phyloP scores from a whole-genome alignment of 2,888 invertebrate genomes.

The Cyaniris semiargus region DNA sequence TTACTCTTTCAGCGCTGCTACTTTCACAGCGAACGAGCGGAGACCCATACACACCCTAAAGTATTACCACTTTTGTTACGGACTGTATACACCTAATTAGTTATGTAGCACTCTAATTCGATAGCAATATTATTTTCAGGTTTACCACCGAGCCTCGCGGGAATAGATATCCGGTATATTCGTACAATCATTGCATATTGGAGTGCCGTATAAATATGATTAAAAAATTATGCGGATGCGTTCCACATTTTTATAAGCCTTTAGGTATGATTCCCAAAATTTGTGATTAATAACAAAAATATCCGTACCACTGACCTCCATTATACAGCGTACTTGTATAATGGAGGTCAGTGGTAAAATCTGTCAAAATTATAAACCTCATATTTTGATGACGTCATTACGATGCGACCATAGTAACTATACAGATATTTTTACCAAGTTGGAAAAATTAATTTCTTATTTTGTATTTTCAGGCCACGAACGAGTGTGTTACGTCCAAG shows the following conservation, averaged over 20 bases:
- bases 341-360: too few species aligned
- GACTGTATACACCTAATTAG: too few species aligned
- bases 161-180: slow-evolving; percentile 82
- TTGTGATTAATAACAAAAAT: not conserved
- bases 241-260: slow-evolving; percentile 87
- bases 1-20: too few species aligned
- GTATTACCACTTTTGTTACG: too few species aligned
- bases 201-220: slow-evolving; percentile 85
- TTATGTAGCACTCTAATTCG: not conserved
- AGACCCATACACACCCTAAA: too few species aligned
- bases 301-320: too few species aligned
- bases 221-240: slow-evolving; percentile 82
- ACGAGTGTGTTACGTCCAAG: slow-evolving; percentile 59
- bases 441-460: not conserved
- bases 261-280: slow-evolving; percentile 70
- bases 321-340: too few species aligned
- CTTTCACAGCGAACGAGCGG: too few species aligned
- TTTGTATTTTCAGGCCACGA: slow-evolving; percentile 53
- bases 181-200: slow-evolving; percentile 84
- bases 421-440: not conserved
- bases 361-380: too few species aligned
- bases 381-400: not conserved
- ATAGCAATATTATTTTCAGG: slow-evolving; percentile 48
- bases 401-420: slow-evolving; percentile 6
- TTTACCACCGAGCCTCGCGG: slow-evolving; percentile 61